These are phyloP conservation scores for Panopea generosa DNA, from an alignment of 2,888 invertebrate genomes.

Conservation along the genomic window DNA sequence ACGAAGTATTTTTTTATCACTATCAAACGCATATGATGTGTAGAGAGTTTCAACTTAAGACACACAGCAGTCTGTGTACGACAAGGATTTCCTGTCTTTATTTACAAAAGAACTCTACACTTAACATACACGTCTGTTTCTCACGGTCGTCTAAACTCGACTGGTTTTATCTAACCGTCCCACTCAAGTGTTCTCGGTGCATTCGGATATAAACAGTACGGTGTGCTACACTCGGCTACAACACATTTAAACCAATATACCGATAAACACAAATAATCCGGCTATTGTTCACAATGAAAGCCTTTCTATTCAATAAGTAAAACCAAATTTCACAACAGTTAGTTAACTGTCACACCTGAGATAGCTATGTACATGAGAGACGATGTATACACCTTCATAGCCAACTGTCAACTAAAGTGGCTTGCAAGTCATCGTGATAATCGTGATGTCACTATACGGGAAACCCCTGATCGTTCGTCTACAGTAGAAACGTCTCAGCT, in stretches of 20 bases:
- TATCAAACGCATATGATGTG: too few relatives aligned
- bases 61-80: too few relatives aligned
- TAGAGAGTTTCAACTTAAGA: too few relatives aligned
- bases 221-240: neutral
- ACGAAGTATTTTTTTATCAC: too few relatives aligned
- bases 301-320: neutral
- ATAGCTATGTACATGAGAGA: neutral
- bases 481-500: conserved; percentile 5
- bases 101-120: conserved; percentile 1
- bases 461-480: conserved; percentile 49
- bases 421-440: conserved; percentile 9
- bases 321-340: neutral
- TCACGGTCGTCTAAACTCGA: conserved; percentile 4
- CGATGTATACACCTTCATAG: conserved; percentile 34
- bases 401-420: conserved; percentile 57
- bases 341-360: neutral
- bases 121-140: neutral
- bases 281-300: neutral
- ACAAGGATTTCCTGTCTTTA: neutral
- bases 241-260: conserved; percentile 10
- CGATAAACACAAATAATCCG: conserved; percentile 2
- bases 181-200: too few relatives aligned
- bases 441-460: conserved; percentile 54
- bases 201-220: too few relatives aligned
- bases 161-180: neutral